Base-by-base conservation (phyloP, 2,888 invertebrate species). In the Orthosia gracilis region DNA sequence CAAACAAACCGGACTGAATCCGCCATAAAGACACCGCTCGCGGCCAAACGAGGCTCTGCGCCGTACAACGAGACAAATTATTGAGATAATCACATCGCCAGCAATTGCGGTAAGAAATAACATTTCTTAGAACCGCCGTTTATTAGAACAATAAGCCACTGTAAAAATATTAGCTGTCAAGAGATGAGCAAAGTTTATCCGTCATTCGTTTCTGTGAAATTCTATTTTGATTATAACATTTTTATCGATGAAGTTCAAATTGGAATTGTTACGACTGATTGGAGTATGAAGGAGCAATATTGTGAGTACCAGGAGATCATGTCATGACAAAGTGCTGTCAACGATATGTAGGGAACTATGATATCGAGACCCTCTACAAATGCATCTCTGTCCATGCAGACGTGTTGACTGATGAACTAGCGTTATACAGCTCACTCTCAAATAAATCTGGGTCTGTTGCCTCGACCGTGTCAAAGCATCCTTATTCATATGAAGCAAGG, bases 41-140 rank as follows among this genome's bases (percentile, higher is more conserved):
- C 80, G 78, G 81, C 85, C 76, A 83, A 83, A 84, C 85, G 72
- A 80, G 68, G 73, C 76, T 80, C 82, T 68, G 84, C 73, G 80
- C 71, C 71, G 80, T 82, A 82, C 84, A 84, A 84, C 82, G 84
- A 87, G 85, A 88, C 87, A 91, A 90, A 91, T 91, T 89, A 90
- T 91, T 86, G 83, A 88, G 88, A 90, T 92, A 91, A 91, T 91
- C 89, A 86, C 90, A 89, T 89, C 87, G 85, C 87, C 83, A 80
- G 75, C 84, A 83, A 84, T 85, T 85, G 88, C 76, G 86, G 85
- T 87, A 86, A 89, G 84, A 90, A 89, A 89, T 87, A 85, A 84
- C 87, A 90, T 89, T 89, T 85, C 85, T 86, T 81, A 85, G 84
- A 82, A 86, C 79, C 73, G 57, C 74, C 76, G 76, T 83, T 86